Conservation (phyloP, 2,888 invertebrate genomes). For the Amitus sp. region DNA sequence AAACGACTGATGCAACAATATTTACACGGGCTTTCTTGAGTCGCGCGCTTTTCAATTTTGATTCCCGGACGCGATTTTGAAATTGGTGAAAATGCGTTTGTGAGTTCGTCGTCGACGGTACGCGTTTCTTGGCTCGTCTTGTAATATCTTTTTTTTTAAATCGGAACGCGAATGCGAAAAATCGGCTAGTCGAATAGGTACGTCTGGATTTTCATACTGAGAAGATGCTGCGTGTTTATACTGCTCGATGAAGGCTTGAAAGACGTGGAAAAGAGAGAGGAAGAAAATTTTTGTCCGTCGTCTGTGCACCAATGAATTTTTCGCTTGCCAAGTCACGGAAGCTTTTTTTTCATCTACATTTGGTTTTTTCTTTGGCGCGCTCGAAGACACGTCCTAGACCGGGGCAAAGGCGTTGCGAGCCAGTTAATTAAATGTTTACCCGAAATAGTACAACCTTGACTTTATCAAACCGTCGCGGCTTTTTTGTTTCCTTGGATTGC, state of each 20-base stretch:
- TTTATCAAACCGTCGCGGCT: not conserved
- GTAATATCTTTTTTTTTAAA: conserved; percentile 2
- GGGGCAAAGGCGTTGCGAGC: no score
- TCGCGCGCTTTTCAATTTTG: no score
- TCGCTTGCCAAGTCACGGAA: not conserved
- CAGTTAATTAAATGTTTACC: not conserved
- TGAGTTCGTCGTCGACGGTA: no score
- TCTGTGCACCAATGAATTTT: conserved; percentile 26
- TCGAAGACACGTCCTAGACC: no score
- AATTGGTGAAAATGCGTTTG: no score
- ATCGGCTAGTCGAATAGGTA: conserved; percentile 33
- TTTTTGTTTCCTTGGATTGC: not conserved
- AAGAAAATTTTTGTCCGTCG: conserved; percentile 32
- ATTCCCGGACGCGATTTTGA: no score
- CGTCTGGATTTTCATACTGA: conserved; percentile 42
- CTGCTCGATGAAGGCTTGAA: conserved; percentile 30
- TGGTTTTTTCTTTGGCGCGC: not conserved
- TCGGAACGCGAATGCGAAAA: conserved; percentile 34
- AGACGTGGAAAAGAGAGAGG: conserved; percentile 21
- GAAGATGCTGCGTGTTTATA: conserved; percentile 43
- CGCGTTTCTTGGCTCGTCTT: not conserved
- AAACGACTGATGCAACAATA: conserved; percentile 11
- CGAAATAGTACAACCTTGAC: not conserved
- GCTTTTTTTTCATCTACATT: not conserved
- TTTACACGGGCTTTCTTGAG: conserved; percentile 18